phyloP scores from a whole-genome alignment of 2,888 invertebrate genomes.

The Aproaerema taeniolella region DNA sequence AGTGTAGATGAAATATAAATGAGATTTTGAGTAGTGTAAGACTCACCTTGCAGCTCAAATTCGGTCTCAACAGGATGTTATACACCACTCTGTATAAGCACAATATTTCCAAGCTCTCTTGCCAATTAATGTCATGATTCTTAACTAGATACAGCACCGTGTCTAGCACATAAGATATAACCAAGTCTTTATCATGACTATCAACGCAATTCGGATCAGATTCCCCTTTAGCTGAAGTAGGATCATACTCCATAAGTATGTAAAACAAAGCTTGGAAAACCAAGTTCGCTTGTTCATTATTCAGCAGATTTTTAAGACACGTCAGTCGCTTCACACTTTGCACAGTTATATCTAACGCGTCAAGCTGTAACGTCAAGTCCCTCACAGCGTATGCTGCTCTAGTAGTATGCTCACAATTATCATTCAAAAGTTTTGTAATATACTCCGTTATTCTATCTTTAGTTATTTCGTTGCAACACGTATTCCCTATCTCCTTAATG shows the following conservation, averaged over 20 bases:
- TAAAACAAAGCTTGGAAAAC: conserved; percentile 81
- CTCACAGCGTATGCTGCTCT: conserved; percentile 78
- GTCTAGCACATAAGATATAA: conserved; percentile 82
- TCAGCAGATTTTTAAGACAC: conserved; percentile 75
- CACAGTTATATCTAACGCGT: conserved; percentile 58
- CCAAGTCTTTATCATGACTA: conserved; percentile 47
- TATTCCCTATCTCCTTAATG: conserved; percentile 23
- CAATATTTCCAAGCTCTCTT: conserved; percentile 85
- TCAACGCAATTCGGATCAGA: conserved; percentile 37
- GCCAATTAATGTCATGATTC: conserved; percentile 85
- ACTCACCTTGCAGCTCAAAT: conserved; percentile 59
- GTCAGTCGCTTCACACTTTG: conserved; percentile 76
- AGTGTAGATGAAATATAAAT: no score
- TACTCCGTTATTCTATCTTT: conserved; percentile 78
- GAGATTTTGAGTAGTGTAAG: no score
- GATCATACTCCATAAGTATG: conserved; percentile 74
- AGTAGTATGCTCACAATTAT: conserved; percentile 80
- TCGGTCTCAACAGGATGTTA: conserved; percentile 51
- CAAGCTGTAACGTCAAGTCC: conserved; percentile 65
- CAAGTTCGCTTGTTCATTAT: conserved; percentile 79
- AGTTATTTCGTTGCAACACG: background rate
- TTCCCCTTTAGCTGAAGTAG: conserved; percentile 33
- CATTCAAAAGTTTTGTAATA: conserved; percentile 76
- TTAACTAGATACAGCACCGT: conserved; percentile 80
- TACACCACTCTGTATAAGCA: conserved; percentile 73